phyloP scores from a whole-genome alignment of 1,140 invertebrate species.

The Brevipalpus yothersi region DNA sequence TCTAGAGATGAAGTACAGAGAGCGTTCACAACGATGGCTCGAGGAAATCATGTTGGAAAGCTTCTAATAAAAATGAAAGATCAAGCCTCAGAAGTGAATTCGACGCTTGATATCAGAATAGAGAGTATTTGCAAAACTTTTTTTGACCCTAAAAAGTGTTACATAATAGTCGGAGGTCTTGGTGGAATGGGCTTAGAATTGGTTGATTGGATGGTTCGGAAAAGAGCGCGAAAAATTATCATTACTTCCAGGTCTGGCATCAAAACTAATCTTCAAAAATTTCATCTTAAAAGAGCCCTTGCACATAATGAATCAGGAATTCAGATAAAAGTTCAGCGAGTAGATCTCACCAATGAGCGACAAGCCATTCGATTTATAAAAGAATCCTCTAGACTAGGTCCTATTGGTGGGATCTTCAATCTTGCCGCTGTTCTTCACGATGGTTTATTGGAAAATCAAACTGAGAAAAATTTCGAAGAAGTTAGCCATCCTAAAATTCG shows the following conservation, averaged over 20 bases:
- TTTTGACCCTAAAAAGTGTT: constrained; percentile 61
- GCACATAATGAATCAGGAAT: constrained; percentile 33
- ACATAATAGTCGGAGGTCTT: constrained; percentile 61
- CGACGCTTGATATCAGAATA: neutral
- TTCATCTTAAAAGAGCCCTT: constrained; percentile 27
- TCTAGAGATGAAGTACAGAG: constrained; percentile 60
- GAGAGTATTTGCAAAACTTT: constrained; percentile 38
- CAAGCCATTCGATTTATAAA: constrained; percentile 33
- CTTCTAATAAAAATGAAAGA: constrained; percentile 30
- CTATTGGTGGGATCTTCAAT: constrained; percentile 82
- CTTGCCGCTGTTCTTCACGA: constrained; percentile 61
- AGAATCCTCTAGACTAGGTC: constrained; percentile 34
- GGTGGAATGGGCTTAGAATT: constrained; percentile 87
- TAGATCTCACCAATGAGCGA: constrained; percentile 28
- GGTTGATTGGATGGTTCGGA: constrained; percentile 56
- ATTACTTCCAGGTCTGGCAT: constrained; percentile 60
- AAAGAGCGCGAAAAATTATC: constrained; percentile 57
- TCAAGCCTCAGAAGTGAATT: constrained; percentile 2
- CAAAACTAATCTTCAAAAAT: constrained; percentile 32
- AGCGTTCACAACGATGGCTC: constrained; percentile 79
- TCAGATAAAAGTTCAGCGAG: constrained; percentile 33
- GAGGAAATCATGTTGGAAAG: constrained; percentile 88
- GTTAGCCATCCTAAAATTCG: constrained; percentile 32
- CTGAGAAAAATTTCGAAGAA: constrained; percentile 43
- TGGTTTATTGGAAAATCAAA: constrained; percentile 65